Base-by-base conservation (phyloP, 1,140 invertebrate genomes). In the Eupristina koningsbergeri region DNA sequence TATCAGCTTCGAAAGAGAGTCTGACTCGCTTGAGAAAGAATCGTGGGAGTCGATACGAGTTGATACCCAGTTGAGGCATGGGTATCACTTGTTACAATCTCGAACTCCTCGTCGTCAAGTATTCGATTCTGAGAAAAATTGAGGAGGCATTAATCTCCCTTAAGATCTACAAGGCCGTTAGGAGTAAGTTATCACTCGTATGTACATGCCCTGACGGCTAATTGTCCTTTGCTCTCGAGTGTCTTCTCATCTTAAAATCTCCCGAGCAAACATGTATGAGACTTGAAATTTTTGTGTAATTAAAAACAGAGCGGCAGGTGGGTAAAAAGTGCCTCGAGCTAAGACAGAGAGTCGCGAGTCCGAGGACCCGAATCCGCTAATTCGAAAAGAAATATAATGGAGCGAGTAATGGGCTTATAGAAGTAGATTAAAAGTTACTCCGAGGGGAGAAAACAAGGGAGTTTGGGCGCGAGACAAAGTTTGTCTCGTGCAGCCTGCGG, bases 391-490 rank as follows among this genome's bases (percentile, higher is more conserved):
- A 71, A 71, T 41, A 41, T 15, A 71, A 31, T 41, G 36, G 67
- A 41, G 31, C 34, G 17, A 36, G 64, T 67, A 67, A 67, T 39
- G 64, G 36, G 64, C 64, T 67, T 67, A 67, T 67, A 29, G 67
- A 71, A 71, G 67, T 71, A 41, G 67, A 71, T 71, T 71, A 71
- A 71, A 71, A 71, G 67, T 71, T 71, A 17, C 67, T 58, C 67
- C 0, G 1, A 36, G 31, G 29, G 15, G 61, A 64, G 61, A 64
- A 34, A 34, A 31, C 61, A 34, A 64, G 26, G 26, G 3, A 7
- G 58, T 50, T 50, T 1, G 13, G 17, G 47, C 47, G 47, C 47
- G 8, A 50, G 53, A 58, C 53, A 58, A 58, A 22, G 53, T 58
- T 58, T 58, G 53, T 58, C 53, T 13, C 53, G 7, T 58, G 5